Evolutionary conservation across 2,797 vertebrate genomes (phyloP).

Genomic region (Forpus xanthops): DNA sequence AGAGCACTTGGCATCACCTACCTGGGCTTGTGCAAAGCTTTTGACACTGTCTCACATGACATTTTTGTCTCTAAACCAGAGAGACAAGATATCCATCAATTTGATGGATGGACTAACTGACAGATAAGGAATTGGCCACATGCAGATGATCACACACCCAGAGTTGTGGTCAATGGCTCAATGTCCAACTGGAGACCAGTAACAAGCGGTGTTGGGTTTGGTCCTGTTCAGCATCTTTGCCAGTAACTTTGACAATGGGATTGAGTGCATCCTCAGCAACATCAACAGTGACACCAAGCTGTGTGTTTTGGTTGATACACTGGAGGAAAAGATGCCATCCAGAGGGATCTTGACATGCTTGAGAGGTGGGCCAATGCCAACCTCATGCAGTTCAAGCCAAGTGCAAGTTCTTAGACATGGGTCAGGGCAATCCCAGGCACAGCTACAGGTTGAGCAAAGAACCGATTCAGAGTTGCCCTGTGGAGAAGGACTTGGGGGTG

Average conservation of each 20-base stretch:
- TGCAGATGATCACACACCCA: background rate
- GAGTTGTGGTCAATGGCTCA: background rate
- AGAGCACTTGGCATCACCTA: background rate
- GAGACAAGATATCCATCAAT: background rate
- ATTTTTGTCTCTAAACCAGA: background rate
- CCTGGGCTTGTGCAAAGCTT: background rate
- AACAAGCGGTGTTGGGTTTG: background rate
- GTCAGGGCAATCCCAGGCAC: background rate
- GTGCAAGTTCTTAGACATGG: background rate
- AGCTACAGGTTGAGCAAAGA: background rate
- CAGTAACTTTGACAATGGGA: background rate
- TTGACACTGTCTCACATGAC: background rate
- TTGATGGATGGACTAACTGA: background rate
- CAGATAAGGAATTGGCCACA: background rate
- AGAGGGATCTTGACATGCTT: background rate
- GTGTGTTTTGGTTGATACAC: accelerated
- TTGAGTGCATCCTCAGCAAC: background rate
- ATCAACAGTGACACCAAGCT: background rate
- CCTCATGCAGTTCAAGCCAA: background rate
- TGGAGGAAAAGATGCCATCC: background rate
- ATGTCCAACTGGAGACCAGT: background rate
- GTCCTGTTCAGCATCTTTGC: background rate
- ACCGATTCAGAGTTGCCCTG: no score
- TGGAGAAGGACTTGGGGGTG: no score
- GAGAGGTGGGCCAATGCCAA: background rate